phyloP scores from a whole-genome alignment of 2,113 vertebrate genomes.

The Cranoglanis bouderius region DNA sequence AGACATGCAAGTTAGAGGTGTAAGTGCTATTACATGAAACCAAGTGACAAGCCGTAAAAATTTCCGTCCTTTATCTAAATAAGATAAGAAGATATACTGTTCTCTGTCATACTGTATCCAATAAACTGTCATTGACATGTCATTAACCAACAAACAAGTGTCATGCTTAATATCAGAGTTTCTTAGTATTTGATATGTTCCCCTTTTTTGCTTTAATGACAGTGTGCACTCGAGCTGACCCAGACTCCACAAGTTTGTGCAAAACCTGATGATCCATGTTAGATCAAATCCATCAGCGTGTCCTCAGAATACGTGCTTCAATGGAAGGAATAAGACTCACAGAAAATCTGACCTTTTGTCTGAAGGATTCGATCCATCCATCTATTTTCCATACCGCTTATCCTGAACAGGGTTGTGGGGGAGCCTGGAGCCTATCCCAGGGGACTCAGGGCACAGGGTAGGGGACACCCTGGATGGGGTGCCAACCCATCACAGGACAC shows the following conservation, averaged over 20 bases:
- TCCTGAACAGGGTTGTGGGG: no score
- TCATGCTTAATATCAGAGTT: background rate
- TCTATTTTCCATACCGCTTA: no score
- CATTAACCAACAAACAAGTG: conserved; percentile 2
- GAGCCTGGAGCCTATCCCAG: no score
- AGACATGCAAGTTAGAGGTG: conserved; percentile 25
- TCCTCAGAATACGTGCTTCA: no score
- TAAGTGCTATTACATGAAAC: conserved; percentile 19
- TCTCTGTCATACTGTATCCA: conserved; percentile 33
- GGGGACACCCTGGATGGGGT: no score
- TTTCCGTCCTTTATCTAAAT: background rate
- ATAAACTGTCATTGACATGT: conserved; percentile 39
- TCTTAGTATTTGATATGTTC: background rate
- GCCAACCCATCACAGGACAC: no score
- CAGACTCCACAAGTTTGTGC: no score
- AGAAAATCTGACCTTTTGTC: background rate
- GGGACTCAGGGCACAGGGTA: no score
- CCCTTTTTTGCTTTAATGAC: background rate
- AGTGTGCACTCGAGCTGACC: background rate
- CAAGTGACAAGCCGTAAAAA: background rate
- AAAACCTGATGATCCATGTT: no score
- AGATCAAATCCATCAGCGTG: no score
- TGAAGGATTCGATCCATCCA: background rate
- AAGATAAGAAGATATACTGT: conserved; percentile 22
- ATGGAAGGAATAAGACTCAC: no score